These are phyloP conservation scores for Megaceryle maxima DNA, from an alignment of 2,113 vertebrate genomes.

Conservation along the genomic window DNA sequence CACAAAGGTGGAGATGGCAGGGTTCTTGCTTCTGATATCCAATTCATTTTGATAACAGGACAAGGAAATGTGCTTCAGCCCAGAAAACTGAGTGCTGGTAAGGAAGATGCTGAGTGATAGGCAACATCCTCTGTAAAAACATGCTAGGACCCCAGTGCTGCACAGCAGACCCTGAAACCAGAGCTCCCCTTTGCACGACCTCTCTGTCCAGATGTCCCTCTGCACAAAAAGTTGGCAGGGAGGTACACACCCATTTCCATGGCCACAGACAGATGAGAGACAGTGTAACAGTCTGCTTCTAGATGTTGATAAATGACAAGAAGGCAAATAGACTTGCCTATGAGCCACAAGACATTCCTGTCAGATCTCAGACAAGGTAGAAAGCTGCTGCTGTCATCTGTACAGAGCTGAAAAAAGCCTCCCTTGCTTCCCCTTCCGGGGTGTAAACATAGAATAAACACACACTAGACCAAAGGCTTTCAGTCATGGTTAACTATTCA, in stretches of 20 bases:
- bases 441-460: neutral
- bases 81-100: neutral
- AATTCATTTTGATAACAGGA: neutral
- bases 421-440: neutral
- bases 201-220: neutral
- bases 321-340: neutral
- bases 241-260: neutral
- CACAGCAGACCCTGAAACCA: neutral
- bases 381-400: neutral
- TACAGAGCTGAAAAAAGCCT: neutral
- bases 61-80: neutral
- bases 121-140: neutral
- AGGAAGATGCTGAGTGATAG: neutral
- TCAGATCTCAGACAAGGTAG: neutral
- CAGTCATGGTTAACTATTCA: neutral
- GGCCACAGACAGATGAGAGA: neutral
- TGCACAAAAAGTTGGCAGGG: neutral
- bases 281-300: neutral
- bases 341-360: neutral
- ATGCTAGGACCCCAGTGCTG: fast-evolving
- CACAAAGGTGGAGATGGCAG: neutral
- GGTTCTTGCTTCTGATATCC: neutral
- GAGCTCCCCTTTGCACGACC: neutral
- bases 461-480: neutral
- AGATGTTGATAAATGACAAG: neutral